Evolutionary conservation across 2,113 vertebrate genomes (phyloP).

Genomic region (Prietella phreatophila): DNA sequence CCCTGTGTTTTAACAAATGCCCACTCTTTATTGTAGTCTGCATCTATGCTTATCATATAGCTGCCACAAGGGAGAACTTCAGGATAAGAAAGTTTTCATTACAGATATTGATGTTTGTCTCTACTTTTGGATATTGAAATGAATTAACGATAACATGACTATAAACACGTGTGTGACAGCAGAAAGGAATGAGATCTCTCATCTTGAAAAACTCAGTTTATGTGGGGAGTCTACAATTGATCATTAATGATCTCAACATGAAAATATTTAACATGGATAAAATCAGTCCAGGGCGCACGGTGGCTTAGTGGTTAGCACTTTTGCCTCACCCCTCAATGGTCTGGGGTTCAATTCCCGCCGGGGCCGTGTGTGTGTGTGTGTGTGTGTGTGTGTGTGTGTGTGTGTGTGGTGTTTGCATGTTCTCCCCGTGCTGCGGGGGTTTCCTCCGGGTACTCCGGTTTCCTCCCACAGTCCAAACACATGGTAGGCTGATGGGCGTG

Average conservation of each 20-base stretch:
- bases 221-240: neutral
- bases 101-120: neutral
- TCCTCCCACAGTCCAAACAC: too few relatives aligned
- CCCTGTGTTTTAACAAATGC: neutral
- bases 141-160: constrained; percentile 1
- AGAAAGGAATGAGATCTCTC: constrained; percentile 17
- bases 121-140: constrained; percentile 2
- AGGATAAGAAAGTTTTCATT: neutral
- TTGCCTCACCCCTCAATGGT: too few relatives aligned
- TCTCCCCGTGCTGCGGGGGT: too few relatives aligned
- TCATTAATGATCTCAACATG: neutral
- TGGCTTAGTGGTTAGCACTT: too few relatives aligned
- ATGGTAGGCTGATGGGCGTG: too few relatives aligned
- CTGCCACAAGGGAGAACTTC: constrained; percentile 35
- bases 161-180: constrained; percentile 7
- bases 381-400: too few relatives aligned
- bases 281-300: too few relatives aligned
- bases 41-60: neutral
- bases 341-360: too few relatives aligned
- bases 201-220: neutral
- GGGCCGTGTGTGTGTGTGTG: too few relatives aligned
- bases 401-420: too few relatives aligned
- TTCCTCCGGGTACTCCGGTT: too few relatives aligned
- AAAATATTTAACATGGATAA: neutral
- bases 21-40: neutral